A percentile compares a stretch with the other conserved stretches of the same genome.
phyloP scores from a whole-genome alignment of 2,888 invertebrate species.

The Pseudococcus viburni region DNA sequence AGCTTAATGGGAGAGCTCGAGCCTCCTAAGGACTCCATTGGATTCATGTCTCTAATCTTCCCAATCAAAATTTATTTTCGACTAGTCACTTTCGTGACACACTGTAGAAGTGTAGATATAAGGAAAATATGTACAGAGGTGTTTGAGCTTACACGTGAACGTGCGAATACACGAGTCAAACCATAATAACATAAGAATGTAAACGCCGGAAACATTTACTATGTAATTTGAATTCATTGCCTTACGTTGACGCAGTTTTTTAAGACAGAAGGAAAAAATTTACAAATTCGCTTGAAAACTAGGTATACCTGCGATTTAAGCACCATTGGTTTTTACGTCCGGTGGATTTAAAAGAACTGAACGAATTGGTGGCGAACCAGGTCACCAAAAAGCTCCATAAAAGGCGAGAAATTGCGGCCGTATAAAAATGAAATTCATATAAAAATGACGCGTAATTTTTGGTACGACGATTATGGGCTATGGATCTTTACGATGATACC shows the following conservation, averaged over 20 bases:
- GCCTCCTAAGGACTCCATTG: no score
- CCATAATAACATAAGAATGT: neutral
- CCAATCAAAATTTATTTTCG: no score
- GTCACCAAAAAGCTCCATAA: neutral
- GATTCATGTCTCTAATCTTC: no score
- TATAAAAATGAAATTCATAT: constrained; percentile 23
- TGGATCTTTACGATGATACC: neutral
- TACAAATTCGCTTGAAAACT: neutral
- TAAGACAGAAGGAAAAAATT: no score
- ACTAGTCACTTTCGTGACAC: no score
- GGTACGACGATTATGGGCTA: neutral
- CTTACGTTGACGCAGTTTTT: neutral
- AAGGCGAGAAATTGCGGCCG: neutral
- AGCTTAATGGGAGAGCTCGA: no score
- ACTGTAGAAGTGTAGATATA: no score
- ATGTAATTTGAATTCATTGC: neutral
- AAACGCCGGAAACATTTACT: neutral
- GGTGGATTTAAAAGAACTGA: neutral
- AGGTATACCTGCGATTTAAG: neutral
- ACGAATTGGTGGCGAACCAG: neutral
- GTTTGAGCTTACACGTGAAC: neutral
- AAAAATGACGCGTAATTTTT: constrained; percentile 26
- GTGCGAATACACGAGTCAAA: neutral
- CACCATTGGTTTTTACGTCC: neutral
- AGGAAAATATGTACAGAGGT: neutral